A percentile compares a stretch with the other conserved stretches of the same genome.
These are phyloP conservation scores for Platycheirus albimanus DNA, from an alignment of 2,888 invertebrate genomes.

Conservation along the genomic window DNA sequence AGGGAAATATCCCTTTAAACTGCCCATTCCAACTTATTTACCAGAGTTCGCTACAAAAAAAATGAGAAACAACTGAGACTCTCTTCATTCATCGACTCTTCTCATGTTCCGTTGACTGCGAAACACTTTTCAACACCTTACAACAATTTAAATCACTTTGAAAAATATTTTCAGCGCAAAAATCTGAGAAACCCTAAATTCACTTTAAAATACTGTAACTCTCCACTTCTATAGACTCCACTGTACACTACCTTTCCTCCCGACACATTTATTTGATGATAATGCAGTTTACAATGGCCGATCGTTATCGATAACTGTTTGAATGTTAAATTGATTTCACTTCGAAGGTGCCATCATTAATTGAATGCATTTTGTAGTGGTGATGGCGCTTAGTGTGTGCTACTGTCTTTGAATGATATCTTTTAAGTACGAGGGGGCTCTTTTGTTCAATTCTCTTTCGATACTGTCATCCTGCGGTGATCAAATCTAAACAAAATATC, in stretches of 20 bases:
- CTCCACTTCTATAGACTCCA: conserved; percentile 10
- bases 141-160: no score
- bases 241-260: not conserved
- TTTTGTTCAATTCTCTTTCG: not conserved
- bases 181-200: no score
- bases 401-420: conserved; percentile 44
- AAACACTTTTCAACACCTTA: no score
- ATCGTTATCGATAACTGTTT: conserved; percentile 23
- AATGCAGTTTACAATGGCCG: not conserved
- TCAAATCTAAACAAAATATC: conserved; percentile 7
- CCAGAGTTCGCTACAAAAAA: no score
- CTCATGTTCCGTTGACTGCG: no score
- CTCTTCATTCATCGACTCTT: no score
- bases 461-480: conserved; percentile 40
- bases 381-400: conserved; percentile 54
- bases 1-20: no score
- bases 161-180: no score
- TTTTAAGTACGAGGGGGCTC: not conserved
- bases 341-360: conserved; percentile 60
- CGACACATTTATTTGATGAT: not conserved
- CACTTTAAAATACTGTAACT: no score
- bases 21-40: no score
- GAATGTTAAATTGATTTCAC: conserved; percentile 28
- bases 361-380: conserved; percentile 39
- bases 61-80: no score